phyloP scores from a whole-genome alignment of 2,797 vertebrate genomes.

The Luscinia luscinia region DNA sequence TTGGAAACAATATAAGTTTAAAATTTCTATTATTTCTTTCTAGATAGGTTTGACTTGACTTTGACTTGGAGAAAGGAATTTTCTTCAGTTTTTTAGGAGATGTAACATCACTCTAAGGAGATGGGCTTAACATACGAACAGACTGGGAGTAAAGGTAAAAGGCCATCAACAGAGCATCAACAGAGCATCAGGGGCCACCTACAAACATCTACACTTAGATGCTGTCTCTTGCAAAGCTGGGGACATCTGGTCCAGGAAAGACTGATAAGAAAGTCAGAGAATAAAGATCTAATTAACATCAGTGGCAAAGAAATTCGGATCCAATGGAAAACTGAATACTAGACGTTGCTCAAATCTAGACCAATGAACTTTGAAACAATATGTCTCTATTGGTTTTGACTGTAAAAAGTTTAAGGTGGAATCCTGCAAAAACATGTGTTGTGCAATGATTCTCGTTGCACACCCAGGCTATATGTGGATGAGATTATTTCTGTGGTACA shows the following conservation, averaged over 20 bases:
- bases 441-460: neutral
- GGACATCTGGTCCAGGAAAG: neutral
- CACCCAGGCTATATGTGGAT: neutral
- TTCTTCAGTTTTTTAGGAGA: neutral
- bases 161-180: neutral
- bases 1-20: neutral
- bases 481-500: neutral
- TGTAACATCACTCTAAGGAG: neutral
- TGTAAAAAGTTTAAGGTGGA: neutral
- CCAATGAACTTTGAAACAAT: neutral
- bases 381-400: neutral
- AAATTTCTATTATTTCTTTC: neutral
- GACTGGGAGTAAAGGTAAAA: neutral
- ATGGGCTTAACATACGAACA: neutral
- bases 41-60: neutral
- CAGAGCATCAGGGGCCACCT: accelerated
- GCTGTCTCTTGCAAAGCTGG: neutral
- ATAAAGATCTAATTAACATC: neutral
- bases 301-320: accelerated
- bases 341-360: neutral
- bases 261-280: neutral
- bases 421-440: neutral
- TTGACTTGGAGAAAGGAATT: neutral
- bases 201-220: accelerated
- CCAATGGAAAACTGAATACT: neutral